Base-by-base conservation (phyloP, 2,797 vertebrate genomes). In the Agapornis canus region DNA sequence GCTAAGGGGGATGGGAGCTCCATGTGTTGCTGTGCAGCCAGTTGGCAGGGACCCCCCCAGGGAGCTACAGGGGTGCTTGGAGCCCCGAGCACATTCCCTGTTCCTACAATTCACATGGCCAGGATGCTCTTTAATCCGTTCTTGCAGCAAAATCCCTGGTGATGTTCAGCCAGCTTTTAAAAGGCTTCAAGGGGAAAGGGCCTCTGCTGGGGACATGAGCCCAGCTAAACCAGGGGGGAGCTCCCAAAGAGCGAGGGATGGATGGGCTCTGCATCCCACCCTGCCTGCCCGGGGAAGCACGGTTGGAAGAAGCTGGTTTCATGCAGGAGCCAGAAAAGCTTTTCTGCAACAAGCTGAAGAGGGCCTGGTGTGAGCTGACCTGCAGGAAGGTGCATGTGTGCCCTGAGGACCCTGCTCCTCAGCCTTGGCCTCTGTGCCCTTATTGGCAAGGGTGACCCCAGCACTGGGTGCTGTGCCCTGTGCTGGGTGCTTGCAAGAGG, bases 321-420 rank as follows among this genome's bases (percentile, higher is more conserved):
- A 85, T 87, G 94, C 89, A 89, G 91, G 76, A 92, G 92, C 69
- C 91, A 86, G 64, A 71, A 87, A 80, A 92, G 52, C 76, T 68
- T 85, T 92, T 92, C 82, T 81, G 92, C 94, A 56, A 40, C 26
- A 73, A 77, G 86, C 37, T 71, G 49, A 29, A 51, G 56, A 85
- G 72, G 0, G 2, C 27, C 61, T 54, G 70, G 59, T 59, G 73
- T 6, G n/a, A 84, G 80, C 16, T 81, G 85, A 26, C 69, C 51
- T 4, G 1, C 17, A 70, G 59, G 42, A 65, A 76, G 63, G 73
- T 3, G 6, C 48, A 1, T 0, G 2, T 10, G 29, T 47, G 68
- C 16, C 39, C 63, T 75, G 54, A 40, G 75, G 54, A 75, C 15
- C 6, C 57, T 14, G 13, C 39, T 76, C 78, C 76, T 27, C 82